Conservation (phyloP, 2,888 invertebrate genomes). For the Clivina fossor region DNA sequence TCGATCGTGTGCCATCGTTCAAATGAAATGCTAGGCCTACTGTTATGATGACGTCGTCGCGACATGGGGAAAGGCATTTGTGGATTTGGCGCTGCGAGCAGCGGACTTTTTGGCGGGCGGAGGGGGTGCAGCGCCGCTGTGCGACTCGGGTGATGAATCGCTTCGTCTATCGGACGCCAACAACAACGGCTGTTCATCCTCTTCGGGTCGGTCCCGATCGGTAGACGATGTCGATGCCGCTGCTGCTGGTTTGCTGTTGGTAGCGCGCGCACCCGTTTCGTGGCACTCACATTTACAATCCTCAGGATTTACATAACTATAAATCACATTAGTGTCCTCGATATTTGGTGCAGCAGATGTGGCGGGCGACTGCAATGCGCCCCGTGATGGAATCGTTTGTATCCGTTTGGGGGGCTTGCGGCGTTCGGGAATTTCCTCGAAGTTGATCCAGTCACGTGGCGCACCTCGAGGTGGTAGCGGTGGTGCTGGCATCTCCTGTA, state of each 20-base stretch:
- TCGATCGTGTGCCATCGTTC: too few relatives aligned
- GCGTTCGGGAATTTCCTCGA: conserved; percentile 82
- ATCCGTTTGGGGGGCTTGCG: conserved; percentile 80
- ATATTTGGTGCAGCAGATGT: conserved; percentile 17
- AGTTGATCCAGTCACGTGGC: conserved; percentile 76
- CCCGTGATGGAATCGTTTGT: conserved; percentile 72
- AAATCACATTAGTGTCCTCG: conserved; percentile 57
- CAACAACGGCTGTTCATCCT: conserved; percentile 21
- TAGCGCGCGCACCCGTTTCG: conserved; percentile 53
- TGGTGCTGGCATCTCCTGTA: conserved; percentile 51
- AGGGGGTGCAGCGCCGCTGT: conserved; percentile 13
- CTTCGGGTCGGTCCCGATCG: not conserved
- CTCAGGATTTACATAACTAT: conserved; percentile 83
- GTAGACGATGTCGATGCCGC: not conserved
- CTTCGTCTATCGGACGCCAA: conserved; percentile 17
- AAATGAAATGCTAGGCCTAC: conserved; percentile 32
- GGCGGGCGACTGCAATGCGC: conserved; percentile 46
- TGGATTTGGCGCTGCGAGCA: conserved; percentile 18
- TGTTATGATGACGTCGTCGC: conserved; percentile 30
- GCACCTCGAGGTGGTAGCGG: conserved; percentile 53
- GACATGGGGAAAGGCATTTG: conserved; percentile 33
- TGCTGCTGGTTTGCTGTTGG: not conserved
- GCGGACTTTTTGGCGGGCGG: conserved; percentile 19
- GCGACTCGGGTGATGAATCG: conserved; percentile 27
- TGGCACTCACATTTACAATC: conserved; percentile 88